Evolutionary conservation across 2,113 vertebrate species (phyloP).

Genomic region (Vulpes lagopus): DNA sequence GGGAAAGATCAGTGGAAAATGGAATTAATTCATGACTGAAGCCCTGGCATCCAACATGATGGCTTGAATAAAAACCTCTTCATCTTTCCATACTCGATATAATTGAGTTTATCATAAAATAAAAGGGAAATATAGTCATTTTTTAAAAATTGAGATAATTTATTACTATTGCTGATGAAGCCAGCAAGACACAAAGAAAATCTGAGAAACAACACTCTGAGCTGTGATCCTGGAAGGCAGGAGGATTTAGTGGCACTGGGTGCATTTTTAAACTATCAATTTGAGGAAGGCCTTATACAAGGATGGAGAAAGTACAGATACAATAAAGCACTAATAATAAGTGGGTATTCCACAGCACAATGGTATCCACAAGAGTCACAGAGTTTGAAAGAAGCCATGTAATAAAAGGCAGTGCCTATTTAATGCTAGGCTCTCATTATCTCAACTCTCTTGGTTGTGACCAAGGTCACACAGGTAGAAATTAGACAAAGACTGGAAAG

Average conservation of each 20-base stretch:
- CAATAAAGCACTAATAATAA: not conserved
- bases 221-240: not conserved
- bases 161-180: not conserved
- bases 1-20: constrained; percentile 11
- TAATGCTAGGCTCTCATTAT: not conserved
- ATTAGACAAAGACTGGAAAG: not conserved
- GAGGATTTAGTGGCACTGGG: not conserved
- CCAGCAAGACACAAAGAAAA: not conserved
- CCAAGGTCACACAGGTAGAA: not conserved
- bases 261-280: not conserved
- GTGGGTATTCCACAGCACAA: not conserved
- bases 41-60: not conserved
- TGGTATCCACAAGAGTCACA: not conserved
- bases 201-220: not conserved
- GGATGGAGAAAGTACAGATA: not conserved
- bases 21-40: constrained; percentile 25
- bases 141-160: not conserved
- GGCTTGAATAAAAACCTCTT: not conserved
- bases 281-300: not conserved
- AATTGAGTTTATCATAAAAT: not conserved
- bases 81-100: not conserved
- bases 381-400: not conserved
- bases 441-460: not conserved
- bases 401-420: not conserved
- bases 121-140: not conserved